Conservation (phyloP, 1,140 invertebrate genomes). For the Chelonus insularis region DNA sequence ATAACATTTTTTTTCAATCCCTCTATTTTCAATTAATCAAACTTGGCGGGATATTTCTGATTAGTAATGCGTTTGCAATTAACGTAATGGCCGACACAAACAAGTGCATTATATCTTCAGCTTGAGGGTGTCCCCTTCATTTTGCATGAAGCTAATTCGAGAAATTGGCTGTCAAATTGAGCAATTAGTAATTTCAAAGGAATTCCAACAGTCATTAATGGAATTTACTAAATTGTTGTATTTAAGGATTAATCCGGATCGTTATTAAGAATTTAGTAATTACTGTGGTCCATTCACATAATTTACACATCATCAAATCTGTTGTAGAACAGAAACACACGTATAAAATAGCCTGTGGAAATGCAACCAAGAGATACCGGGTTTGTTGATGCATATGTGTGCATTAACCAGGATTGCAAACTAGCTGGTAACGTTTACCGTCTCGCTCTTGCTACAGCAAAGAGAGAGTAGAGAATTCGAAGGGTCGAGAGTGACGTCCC, state of each 20-base stretch:
- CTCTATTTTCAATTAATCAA: background rate
- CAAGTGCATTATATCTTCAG: conserved; percentile 41
- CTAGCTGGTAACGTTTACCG: background rate
- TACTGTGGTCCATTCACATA: background rate
- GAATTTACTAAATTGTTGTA: conserved; percentile 38
- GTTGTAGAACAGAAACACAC: background rate
- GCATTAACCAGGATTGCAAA: background rate
- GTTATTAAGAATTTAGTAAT: no score
- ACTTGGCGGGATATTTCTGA: conserved; percentile 26
- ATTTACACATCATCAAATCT: conserved; percentile 11
- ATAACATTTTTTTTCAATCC: no score
- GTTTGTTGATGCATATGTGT: background rate
- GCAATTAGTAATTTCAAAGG: no score
- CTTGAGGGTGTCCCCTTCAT: conserved; percentile 29
- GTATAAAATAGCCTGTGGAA: background rate
- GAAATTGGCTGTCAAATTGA: conserved; percentile 35
- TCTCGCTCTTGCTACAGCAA: background rate
- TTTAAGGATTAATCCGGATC: conserved; percentile 4
- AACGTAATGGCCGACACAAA: conserved; percentile 44
- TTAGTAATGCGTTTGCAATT: conserved; percentile 41
- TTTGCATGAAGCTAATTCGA: conserved; percentile 40
- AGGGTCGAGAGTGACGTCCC: conserved; percentile 23
- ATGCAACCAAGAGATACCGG: background rate
- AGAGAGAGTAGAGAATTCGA: background rate
- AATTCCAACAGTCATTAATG: no score